Base-by-base conservation (phyloP, 53 echinoderm and acorn worm species). In the Mesocentrotus franciscanus region DNA sequence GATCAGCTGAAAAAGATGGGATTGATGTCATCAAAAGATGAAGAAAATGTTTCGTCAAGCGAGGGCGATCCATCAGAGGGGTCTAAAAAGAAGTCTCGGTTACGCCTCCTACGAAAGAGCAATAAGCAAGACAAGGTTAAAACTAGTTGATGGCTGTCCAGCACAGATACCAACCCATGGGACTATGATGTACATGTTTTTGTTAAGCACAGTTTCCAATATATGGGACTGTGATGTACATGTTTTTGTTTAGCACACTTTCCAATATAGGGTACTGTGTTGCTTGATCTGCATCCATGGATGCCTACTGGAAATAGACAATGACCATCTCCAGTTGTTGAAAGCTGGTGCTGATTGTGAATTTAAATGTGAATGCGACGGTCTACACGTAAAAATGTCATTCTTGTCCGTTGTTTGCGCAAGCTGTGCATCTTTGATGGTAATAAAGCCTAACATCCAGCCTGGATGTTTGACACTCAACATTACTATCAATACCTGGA, bases 111-210 rank as follows among this genome's bases (percentile, higher is more conserved):
- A 70, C 35, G 95, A 39, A 55, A 85, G 39, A 57, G 95, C 61
- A 94, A 61, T 62, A 94, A 94, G n/a, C 92, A 71, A 78, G 95
- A 94, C 56, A 94, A 94, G 68, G 87, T 94, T 14, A 94, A 94
- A 87, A 85, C 87, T 1, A 94, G 95, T 85, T 94, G 95, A 94
- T 94, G 68, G 17, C 74, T 70, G 75, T 49, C 34, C 58, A 27
- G 14, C 87, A 87, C 58, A 56, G 58, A 8, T 87, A 10, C 2
- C 29, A 58, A 27, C 13, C 11, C 2, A 56, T 87, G 87, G 57
- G 87, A 87, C 87, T 87, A 58, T 87, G 58, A 58, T 58, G 87
- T 75, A 42, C 22, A 22, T 55, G 84, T 58, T 49, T 27, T 13
- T 59, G 56, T 87, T 29, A 59, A n/a, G 12, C 58, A 57, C 34